Evolutionary conservation across 2,113 vertebrate species (phyloP).

Genomic region (Mastomys natalensis): DNA sequence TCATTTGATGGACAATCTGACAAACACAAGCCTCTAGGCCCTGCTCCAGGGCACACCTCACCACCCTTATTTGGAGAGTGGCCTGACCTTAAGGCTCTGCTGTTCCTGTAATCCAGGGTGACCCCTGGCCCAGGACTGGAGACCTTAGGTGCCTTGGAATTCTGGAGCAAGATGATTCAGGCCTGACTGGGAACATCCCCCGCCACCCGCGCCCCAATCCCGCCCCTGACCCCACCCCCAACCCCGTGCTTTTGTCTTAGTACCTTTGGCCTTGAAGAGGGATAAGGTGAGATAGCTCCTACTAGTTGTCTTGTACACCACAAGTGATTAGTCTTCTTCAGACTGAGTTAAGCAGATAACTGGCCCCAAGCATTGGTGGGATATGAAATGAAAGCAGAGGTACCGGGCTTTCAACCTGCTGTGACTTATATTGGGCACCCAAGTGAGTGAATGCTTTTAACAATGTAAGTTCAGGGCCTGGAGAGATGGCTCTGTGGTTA

Average conservation of each 20-base stretch:
- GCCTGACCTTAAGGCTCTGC: neutral
- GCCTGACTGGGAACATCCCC: neutral
- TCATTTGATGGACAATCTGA: neutral
- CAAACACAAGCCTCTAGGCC: too few relatives aligned
- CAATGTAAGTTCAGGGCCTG: neutral
- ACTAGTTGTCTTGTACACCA: too few relatives aligned
- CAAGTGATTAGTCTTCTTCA: neutral
- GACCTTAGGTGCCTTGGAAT: neutral
- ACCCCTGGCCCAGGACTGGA: neutral
- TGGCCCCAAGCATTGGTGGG: neutral
- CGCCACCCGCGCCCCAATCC: too few relatives aligned
- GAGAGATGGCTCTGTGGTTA: neutral
- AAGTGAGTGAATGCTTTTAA: neutral
- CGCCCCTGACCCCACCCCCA: too few relatives aligned
- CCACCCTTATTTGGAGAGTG: neutral
- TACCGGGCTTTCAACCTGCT: neutral
- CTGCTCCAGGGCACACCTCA: neutral
- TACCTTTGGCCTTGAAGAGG: neutral
- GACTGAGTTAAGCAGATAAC: neutral
- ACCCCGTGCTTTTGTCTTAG: neutral
- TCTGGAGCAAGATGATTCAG: neutral
- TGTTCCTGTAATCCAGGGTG: neutral
- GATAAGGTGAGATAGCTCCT: neutral
- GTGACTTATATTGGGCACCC: neutral
- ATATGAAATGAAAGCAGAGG: neutral